Conservation (phyloP, 2,797 vertebrate genomes). For the Spondyliosoma cantharus region DNA sequence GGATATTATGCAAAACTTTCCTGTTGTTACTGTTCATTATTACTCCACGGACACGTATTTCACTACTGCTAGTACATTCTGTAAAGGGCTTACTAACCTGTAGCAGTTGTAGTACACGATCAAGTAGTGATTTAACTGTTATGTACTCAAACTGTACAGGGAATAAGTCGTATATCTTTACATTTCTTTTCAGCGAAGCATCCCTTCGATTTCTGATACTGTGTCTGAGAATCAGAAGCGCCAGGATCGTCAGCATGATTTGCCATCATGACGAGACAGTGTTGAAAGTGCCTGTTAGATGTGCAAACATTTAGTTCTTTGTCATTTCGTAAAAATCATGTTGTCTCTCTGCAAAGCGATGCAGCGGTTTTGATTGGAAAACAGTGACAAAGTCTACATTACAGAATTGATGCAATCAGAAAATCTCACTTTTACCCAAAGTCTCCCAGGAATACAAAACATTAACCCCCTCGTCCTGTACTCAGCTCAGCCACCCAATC, state of each 20-base stretch:
- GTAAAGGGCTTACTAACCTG: constrained; percentile 55
- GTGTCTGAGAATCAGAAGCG: neutral
- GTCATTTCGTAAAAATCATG: constrained; percentile 1
- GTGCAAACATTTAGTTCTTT: constrained; percentile 2
- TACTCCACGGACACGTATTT: constrained; percentile 34
- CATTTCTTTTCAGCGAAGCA: constrained; percentile 7
- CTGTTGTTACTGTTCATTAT: constrained; percentile 50
- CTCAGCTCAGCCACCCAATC: constrained; percentile 48
- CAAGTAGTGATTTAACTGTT: constrained; percentile 39
- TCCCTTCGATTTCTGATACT: neutral
- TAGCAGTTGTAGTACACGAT: constrained; percentile 49
- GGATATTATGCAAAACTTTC: constrained; percentile 70
- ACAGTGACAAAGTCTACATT: neutral
- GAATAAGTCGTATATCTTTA: constrained; percentile 15
- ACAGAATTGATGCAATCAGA: constrained; percentile 37
- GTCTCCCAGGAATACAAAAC: constrained; percentile 32
- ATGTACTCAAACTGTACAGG: constrained; percentile 32
- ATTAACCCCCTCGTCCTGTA: constrained; percentile 5
- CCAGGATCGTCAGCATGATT: neutral
- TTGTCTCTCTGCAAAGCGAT: constrained; percentile 22
- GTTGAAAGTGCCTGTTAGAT: constrained; percentile 31
- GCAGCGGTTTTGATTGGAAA: constrained; percentile 30
- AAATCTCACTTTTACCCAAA: constrained; percentile 15
- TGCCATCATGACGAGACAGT: constrained; percentile 11
- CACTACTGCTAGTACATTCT: constrained; percentile 28